Conservation (phyloP, 2,888 invertebrate genomes). For the Zhengitettix transpicula region DNA sequence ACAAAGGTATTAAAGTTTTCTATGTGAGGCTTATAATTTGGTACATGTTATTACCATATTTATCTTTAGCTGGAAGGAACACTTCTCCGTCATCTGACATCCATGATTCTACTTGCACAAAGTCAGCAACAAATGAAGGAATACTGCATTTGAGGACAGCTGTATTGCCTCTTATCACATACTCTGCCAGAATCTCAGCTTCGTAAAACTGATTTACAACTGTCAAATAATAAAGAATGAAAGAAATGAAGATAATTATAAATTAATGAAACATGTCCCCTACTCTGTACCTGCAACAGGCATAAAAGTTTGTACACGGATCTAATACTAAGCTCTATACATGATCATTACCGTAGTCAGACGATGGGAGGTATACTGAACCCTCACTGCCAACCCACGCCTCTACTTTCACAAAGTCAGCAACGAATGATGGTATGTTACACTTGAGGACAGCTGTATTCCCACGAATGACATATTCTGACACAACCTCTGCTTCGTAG, state of each 20-base stretch:
- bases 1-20: background rate
- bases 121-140: conserved; percentile 57
- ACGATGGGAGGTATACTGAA: conserved; percentile 50
- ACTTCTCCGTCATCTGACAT: conserved; percentile 24
- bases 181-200: conserved; percentile 54
- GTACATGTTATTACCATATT: conserved; percentile 8
- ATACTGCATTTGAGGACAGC: conserved; percentile 57
- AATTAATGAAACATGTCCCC: too few species aligned
- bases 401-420: conserved; percentile 79
- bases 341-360: conserved; percentile 49
- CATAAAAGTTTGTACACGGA: too few species aligned
- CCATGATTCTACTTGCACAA: conserved; percentile 53
- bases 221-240: conserved; percentile 22
- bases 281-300: too few species aligned
- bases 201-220: conserved; percentile 57
- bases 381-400: conserved; percentile 52
- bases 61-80: conserved; percentile 8
- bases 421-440: conserved; percentile 77
- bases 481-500: conserved; percentile 78
- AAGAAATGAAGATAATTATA: too few species aligned
- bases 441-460: conserved; percentile 78
- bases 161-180: conserved; percentile 55
- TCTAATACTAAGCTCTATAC: background rate
- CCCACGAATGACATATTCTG: conserved; percentile 76
- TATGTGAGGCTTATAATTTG: background rate